Percentiles rank a stretch among this genome's conserved stretches.
These are phyloP conservation scores for Martes martes DNA, from an alignment of 2,113 vertebrate genomes.

Conservation along the genomic window DNA sequence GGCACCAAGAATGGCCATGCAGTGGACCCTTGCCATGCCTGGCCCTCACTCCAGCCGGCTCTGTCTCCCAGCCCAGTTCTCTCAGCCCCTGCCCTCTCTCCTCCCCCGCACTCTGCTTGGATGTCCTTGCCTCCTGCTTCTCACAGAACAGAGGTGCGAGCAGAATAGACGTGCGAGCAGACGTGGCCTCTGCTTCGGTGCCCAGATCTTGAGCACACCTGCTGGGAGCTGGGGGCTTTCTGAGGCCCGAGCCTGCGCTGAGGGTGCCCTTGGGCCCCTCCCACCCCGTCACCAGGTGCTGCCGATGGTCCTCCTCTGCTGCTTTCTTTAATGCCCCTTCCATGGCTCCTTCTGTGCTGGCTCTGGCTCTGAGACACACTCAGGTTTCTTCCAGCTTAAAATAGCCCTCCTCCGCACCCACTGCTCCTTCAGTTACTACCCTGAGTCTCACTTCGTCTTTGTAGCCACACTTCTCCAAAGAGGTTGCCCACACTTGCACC, in stretches of 20 bases:
- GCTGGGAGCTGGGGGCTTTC: not conserved
- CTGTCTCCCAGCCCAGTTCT: not conserved
- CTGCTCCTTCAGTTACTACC: slow-evolving; percentile 37
- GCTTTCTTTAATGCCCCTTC: not conserved
- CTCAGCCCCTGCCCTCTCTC: not conserved
- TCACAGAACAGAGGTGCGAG: not conserved
- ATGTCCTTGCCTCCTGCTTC: not conserved
- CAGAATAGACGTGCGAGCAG: not conserved
- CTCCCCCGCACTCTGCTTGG: not conserved
- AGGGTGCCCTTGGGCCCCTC: not conserved
- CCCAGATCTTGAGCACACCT: not conserved
- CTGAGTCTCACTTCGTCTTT: not conserved
- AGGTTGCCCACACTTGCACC: not conserved
- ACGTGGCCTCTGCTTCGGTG: not conserved
- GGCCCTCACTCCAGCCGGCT: not conserved
- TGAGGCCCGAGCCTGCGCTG: not conserved
- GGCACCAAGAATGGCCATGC: not conserved
- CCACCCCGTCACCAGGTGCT: fast-evolving
- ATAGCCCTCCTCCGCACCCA: slow-evolving; percentile 33
- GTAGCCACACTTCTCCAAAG: not conserved
- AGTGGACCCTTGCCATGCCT: not conserved
- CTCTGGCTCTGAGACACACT: not conserved
- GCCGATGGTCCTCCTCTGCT: not conserved
- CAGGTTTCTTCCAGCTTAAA: slow-evolving; percentile 65
- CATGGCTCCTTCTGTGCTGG: not conserved